phyloP scores from a whole-genome alignment of 1,140 invertebrate species.

The Nebria ingens region DNA sequence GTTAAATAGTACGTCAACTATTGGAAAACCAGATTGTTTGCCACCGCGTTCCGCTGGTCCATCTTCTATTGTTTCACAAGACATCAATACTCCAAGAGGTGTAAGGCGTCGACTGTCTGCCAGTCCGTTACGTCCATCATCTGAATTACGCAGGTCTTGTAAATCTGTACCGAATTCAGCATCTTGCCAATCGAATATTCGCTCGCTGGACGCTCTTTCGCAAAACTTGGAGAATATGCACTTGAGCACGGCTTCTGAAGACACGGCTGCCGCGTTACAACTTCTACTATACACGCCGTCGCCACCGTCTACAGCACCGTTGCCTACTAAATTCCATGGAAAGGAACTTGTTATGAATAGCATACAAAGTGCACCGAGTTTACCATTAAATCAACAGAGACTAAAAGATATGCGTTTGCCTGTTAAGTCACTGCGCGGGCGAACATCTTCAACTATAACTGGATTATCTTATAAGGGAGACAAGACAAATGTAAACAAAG shows the following conservation, averaged over 20 bases:
- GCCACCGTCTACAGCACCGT: constrained; percentile 65
- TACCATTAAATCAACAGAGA: constrained; percentile 54
- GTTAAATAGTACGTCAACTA: constrained; percentile 24
- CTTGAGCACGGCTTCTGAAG: constrained; percentile 25
- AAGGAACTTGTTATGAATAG: constrained; percentile 62
- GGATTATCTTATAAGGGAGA: not conserved
- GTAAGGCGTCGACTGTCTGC: not conserved
- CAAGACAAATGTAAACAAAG: constrained; percentile 20
- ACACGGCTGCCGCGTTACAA: constrained; percentile 31
- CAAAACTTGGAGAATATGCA: constrained; percentile 26
- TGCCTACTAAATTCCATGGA: constrained; percentile 67
- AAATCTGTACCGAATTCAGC: not conserved
- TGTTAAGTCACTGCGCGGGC: constrained; percentile 46
- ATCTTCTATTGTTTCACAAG: not conserved
- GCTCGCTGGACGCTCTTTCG: not conserved
- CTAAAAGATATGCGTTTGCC: constrained; percentile 59
- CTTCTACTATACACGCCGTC: constrained; percentile 57
- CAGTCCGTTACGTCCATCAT: not conserved
- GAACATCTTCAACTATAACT: constrained; percentile 36
- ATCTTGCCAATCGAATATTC: not conserved
- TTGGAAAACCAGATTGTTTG: not conserved
- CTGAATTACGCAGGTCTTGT: not conserved
- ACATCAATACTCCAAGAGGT: not conserved
- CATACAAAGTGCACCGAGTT: constrained; percentile 63
- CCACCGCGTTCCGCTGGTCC: not conserved